Percentiles rank a stretch among this genome's conserved stretches.
These are phyloP conservation scores for Stegostoma tigrinum DNA, from an alignment of 2,113 vertebrate species.

Conservation along the genomic window DNA sequence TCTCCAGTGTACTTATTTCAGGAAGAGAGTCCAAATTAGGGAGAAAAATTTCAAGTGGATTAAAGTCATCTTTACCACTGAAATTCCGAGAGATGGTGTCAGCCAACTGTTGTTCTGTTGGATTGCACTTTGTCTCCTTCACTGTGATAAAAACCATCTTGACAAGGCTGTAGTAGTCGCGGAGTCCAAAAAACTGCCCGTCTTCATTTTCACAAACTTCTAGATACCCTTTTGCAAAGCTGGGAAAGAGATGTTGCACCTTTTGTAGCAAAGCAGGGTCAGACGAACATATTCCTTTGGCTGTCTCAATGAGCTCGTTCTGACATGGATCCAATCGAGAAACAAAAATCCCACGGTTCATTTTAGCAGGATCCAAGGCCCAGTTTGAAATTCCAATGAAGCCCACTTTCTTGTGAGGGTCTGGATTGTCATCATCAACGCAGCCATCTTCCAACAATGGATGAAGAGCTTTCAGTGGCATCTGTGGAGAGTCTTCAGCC, in stretches of 20 bases:
- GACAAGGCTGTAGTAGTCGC: slow-evolving; percentile 65
- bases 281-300: slow-evolving; percentile 61
- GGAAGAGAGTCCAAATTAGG: slow-evolving; percentile 43
- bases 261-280: slow-evolving; percentile 45
- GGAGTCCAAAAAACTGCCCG: slow-evolving; percentile 63
- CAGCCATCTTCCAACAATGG: slow-evolving; percentile 66
- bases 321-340: slow-evolving; percentile 61
- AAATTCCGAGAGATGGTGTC: slow-evolving; percentile 64
- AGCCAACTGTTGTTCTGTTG: slow-evolving; percentile 48
- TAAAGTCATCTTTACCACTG: slow-evolving; percentile 56
- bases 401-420: slow-evolving; percentile 62
- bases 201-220: slow-evolving; percentile 49
- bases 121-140: slow-evolving; percentile 47
- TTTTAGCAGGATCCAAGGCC: slow-evolving; percentile 70
- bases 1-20: slow-evolving; percentile 52
- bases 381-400: slow-evolving; percentile 72
- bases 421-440: slow-evolving; percentile 58
- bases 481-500: slow-evolving; percentile 67
- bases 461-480: slow-evolving; percentile 68
- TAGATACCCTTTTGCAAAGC: slow-evolving; percentile 58
- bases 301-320: slow-evolving; percentile 61
- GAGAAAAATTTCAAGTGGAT: slow-evolving; percentile 51
- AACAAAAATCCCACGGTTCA: slow-evolving; percentile 69
- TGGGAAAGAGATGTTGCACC: slow-evolving; percentile 56
- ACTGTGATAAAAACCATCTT: slow-evolving; percentile 59